These are phyloP conservation scores for Telmatherina bonti DNA, from an alignment of 2,797 vertebrate species.

Conservation along the genomic window DNA sequence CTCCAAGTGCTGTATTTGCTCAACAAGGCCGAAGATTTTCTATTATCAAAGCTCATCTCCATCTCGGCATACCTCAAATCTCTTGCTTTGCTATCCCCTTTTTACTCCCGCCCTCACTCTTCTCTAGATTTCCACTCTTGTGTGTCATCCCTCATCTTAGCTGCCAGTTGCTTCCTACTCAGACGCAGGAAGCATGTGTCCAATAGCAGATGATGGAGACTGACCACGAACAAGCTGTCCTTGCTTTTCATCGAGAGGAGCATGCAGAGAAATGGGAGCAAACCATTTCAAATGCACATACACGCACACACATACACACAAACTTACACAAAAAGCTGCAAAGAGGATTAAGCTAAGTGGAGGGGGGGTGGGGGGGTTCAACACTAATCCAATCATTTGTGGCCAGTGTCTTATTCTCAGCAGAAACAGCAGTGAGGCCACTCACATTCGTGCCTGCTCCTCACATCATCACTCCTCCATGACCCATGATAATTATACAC, in stretches of 20 bases:
- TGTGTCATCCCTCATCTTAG: slow-evolving; percentile 41
- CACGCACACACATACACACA: slow-evolving; percentile 30
- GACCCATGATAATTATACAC: slow-evolving; percentile 77
- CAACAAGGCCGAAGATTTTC: slow-evolving; percentile 60
- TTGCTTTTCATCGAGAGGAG: slow-evolving; percentile 38
- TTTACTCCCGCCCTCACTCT: slow-evolving; percentile 10
- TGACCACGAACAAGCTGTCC: slow-evolving; percentile 53
- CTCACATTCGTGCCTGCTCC: slow-evolving; percentile 43
- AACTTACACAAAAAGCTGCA: slow-evolving; percentile 55
- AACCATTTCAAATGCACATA: slow-evolving; percentile 29
- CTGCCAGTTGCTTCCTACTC: slow-evolving; percentile 47
- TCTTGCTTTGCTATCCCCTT: slow-evolving; percentile 31
- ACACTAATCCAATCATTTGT: slow-evolving; percentile 85
- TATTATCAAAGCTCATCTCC: slow-evolving; percentile 68
- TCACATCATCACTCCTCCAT: slow-evolving; percentile 59
- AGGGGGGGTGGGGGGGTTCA: slow-evolving; percentile 74
- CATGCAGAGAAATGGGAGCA: slow-evolving; percentile 21
- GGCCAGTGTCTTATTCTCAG: slow-evolving; percentile 79
- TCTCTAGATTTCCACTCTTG: slow-evolving; percentile 8
- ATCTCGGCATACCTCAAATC: slow-evolving; percentile 46
- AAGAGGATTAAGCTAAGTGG: slow-evolving; percentile 84
- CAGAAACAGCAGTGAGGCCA: slow-evolving; percentile 68
- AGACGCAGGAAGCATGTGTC: slow-evolving; percentile 34
- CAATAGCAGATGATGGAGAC: slow-evolving; percentile 31
- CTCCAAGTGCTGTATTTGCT: slow-evolving; percentile 57